Evolutionary conservation across 2,797 vertebrate species (phyloP).

Genomic region (Champsocephalus esox): DNA sequence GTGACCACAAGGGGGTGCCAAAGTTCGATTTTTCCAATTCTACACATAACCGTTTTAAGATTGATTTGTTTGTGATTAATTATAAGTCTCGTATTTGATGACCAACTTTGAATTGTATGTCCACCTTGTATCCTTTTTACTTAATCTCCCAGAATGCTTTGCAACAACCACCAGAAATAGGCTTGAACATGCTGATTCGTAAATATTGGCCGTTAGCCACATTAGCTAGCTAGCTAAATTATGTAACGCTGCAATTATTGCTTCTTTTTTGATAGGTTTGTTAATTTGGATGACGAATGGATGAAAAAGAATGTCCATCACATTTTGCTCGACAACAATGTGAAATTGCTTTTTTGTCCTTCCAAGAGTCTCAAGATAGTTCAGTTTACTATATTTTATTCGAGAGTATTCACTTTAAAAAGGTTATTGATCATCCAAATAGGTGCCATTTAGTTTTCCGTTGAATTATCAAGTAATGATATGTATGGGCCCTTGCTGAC

Average conservation of each 20-base stretch:
- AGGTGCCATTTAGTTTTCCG: background rate
- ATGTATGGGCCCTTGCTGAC: background rate
- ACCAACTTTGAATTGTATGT: background rate
- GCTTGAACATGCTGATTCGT: background rate
- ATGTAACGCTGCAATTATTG: background rate
- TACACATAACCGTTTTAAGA: slow-evolving; percentile 3
- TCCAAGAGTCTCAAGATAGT: background rate
- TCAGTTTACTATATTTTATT: background rate
- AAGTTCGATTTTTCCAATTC: slow-evolving; percentile 1
- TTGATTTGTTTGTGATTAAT: background rate
- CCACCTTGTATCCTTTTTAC: slow-evolving; percentile 12
- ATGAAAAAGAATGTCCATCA: background rate
- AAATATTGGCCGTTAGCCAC: background rate
- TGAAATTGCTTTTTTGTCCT: background rate
- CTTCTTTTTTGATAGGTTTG: background rate
- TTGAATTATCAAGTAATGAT: background rate
- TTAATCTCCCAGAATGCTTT: slow-evolving; percentile 27
- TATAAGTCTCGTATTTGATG: background rate
- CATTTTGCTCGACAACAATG: background rate
- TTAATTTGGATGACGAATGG: background rate
- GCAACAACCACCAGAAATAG: slow-evolving; percentile 3
- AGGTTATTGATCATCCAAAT: background rate
- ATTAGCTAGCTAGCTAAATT: background rate
- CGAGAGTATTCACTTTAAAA: background rate
- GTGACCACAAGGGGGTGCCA: slow-evolving; percentile 6